Evolutionary conservation across 2,797 vertebrate genomes (phyloP).

Genomic region (Gephyroberyx darwinii): DNA sequence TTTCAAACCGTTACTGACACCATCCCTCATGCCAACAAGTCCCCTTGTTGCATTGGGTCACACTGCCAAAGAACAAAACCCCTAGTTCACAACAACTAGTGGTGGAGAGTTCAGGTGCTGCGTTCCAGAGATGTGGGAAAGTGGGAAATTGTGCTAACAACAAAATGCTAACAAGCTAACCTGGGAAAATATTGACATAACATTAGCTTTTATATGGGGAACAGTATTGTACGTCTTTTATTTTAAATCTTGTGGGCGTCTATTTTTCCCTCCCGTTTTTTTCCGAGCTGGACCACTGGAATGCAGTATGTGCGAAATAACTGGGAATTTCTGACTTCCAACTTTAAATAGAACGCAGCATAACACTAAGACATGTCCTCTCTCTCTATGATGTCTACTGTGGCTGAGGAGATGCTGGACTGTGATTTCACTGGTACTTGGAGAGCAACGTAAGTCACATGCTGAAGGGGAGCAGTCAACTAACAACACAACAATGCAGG

Average conservation of each 20-base stretch:
- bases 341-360: constrained; percentile 5
- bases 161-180: no score
- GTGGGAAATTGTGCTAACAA: not conserved
- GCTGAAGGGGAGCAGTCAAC: constrained; percentile 21
- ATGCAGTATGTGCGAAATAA: not conserved
- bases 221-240: constrained; percentile 7
- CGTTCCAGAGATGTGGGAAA: constrained; percentile 3
- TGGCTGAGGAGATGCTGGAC: constrained; percentile 50
- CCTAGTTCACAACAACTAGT: not conserved
- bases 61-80: constrained; percentile 49
- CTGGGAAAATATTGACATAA: constrained; percentile 1
- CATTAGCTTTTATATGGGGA: constrained; percentile 5
- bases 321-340: constrained; percentile 8
- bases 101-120: constrained; percentile 11
- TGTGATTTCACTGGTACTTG: constrained; percentile 9
- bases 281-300: no score
- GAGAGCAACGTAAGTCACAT: constrained; percentile 3
- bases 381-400: constrained; percentile 59
- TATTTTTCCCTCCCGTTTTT: not conserved
- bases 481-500: constrained; percentile 4
- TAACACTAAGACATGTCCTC: not conserved
- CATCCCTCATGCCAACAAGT: constrained; percentile 10
- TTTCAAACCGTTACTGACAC: constrained; percentile 19
- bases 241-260: not conserved
- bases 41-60: constrained; percentile 25